phyloP scores from a whole-genome alignment of 1,140 invertebrate genomes.

The Lepidurus apus region DNA sequence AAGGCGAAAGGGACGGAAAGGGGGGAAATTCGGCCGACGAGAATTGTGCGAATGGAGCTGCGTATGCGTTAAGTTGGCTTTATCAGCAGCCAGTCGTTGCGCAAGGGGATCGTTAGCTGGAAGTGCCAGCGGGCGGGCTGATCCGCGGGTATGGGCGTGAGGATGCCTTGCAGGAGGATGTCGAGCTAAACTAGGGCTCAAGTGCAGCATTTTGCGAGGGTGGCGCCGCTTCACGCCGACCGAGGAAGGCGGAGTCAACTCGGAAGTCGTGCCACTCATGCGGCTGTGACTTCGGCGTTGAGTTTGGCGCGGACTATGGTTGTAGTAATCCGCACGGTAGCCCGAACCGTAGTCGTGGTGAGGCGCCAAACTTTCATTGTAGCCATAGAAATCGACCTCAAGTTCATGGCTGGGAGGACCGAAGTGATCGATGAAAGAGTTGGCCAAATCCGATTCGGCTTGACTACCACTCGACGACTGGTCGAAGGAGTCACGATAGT shows the following conservation, averaged over 20 bases:
- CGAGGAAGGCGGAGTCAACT: not conserved
- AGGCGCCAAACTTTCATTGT: not conserved
- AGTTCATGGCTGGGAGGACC: not conserved
- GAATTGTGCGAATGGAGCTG: not conserved
- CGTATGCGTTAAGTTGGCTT: not conserved
- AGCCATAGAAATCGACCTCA: constrained; percentile 15
- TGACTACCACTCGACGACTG: constrained; percentile 70
- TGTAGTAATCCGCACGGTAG: constrained; percentile 26
- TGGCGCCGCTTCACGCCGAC: not conserved
- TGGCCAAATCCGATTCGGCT: constrained; percentile 48
- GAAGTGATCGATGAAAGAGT: constrained; percentile 12
- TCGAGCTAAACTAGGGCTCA: constrained; percentile 36
- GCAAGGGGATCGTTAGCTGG: constrained; percentile 33
- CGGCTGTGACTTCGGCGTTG: constrained; percentile 25
- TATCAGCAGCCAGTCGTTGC: constrained; percentile 19
- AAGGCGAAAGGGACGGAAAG: constrained; percentile 58
- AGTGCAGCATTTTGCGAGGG: constrained; percentile 1
- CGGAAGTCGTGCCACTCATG: constrained; percentile 34
- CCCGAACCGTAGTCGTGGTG: not conserved
- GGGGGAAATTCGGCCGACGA: constrained; percentile 34
- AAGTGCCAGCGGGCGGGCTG: constrained; percentile 38
- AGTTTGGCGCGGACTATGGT: not conserved
- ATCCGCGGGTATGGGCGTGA: constrained; percentile 39
- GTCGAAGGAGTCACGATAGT: constrained; percentile 60
- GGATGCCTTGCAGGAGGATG: constrained; percentile 46